These are phyloP conservation scores for Myotis daubentonii DNA, from an alignment of 2,797 vertebrate genomes.

Conservation along the genomic window DNA sequence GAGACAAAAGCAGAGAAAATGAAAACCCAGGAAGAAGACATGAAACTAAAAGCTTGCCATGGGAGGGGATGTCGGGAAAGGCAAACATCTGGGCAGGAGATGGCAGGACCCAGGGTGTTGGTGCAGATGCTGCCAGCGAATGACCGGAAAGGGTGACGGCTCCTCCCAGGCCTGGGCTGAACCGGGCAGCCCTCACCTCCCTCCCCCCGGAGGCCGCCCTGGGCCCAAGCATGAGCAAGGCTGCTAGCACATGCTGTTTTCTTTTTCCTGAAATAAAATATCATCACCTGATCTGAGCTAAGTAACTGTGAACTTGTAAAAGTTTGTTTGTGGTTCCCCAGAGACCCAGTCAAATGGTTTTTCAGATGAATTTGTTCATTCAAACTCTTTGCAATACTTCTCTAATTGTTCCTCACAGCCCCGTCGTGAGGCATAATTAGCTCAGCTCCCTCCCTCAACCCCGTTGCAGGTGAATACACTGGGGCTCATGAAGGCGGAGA, in stretches of 20 bases:
- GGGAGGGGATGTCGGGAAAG: neutral
- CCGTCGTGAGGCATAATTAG: neutral
- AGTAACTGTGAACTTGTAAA: constrained; percentile 84
- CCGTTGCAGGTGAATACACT: constrained; percentile 55
- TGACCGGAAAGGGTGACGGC: neutral
- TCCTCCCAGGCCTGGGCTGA: neutral
- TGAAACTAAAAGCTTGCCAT: neutral
- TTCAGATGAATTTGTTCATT: constrained; percentile 72
- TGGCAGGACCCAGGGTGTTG: neutral
- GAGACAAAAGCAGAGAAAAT: neutral
- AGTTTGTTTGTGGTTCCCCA: constrained; percentile 75
- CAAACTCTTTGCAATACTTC: constrained; percentile 66
- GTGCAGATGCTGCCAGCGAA: neutral
- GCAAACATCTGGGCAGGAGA: neutral
- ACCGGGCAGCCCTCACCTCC: neutral
- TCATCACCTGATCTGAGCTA: constrained; percentile 82
- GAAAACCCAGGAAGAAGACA: neutral
- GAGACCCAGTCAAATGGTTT: constrained; percentile 71
- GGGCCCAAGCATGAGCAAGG: neutral
- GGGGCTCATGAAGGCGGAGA: neutral
- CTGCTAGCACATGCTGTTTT: constrained; percentile 72
- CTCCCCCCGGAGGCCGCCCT: neutral
- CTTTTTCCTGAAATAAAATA: constrained; percentile 81
- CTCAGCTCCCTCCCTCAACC: neutral
- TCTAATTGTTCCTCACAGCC: constrained; percentile 75